Conservation (phyloP, 2,888 invertebrate species). For the Stenotaenia linearis region DNA sequence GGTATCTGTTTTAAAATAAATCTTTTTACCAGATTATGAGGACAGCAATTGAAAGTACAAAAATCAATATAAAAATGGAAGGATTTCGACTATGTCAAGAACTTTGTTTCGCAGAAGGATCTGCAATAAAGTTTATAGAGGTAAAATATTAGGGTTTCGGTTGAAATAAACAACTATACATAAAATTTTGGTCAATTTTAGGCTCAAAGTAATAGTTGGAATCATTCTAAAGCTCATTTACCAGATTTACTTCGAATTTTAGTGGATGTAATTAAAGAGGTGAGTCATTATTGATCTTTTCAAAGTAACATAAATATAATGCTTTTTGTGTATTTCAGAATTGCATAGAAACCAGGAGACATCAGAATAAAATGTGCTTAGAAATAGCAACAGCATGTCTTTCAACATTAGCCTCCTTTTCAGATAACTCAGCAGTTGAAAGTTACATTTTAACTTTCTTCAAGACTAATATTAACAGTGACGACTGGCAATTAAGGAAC, state of each 20-base stretch:
- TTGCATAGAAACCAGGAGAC: neutral
- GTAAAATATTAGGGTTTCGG: neutral
- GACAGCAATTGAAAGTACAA: neutral
- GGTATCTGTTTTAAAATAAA: neutral
- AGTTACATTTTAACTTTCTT: neutral
- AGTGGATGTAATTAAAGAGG: neutral
- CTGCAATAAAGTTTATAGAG: neutral
- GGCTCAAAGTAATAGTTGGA: neutral
- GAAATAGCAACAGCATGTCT: neutral
- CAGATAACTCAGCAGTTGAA: neutral
- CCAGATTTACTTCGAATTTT: neutral
- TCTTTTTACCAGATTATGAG: neutral
- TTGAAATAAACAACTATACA: neutral
- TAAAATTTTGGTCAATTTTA: neutral
- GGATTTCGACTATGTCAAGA: neutral
- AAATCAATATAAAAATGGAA: neutral
- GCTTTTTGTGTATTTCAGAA: no score
- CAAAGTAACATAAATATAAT: no score
- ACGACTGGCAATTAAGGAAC: neutral
- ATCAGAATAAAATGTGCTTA: neutral
- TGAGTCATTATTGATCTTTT: no score
- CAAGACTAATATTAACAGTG: neutral
- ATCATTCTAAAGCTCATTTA: neutral
- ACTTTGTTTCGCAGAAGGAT: neutral
- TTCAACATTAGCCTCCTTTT: neutral